A percentile compares a stretch with the other conserved stretches of the same genome.
These are phyloP conservation scores for Diachrysia chrysitis DNA, from an alignment of 2,888 invertebrate species.

Conservation along the genomic window DNA sequence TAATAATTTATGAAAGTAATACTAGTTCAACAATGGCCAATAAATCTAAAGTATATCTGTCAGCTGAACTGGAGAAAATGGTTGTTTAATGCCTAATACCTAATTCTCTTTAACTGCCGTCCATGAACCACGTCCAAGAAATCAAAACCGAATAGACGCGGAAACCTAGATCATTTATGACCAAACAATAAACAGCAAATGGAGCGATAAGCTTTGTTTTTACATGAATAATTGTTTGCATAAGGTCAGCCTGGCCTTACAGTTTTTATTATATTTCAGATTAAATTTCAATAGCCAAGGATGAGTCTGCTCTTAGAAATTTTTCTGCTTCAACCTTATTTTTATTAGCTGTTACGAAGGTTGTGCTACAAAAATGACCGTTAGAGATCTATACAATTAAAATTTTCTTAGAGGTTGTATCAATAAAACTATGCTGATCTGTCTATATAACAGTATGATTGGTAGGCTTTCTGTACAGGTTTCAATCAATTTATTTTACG, in stretches of 20 bases:
- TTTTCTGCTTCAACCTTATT: slow-evolving; percentile 41
- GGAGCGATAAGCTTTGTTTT: slow-evolving; percentile 60
- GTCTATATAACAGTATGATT: slow-evolving; percentile 24
- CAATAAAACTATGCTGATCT: slow-evolving; percentile 31
- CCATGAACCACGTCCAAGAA: slow-evolving; percentile 2
- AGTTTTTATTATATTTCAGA: slow-evolving; percentile 52
- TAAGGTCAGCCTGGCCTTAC: slow-evolving; percentile 49
- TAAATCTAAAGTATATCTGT: not conserved
- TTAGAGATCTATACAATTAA: slow-evolving; percentile 26
- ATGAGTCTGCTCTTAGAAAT: slow-evolving; percentile 41
- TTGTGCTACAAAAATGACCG: not conserved
- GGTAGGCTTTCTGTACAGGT: slow-evolving; percentile 6
- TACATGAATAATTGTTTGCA: slow-evolving; percentile 50
- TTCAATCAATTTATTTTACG: slow-evolving; percentile 25
- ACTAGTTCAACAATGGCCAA: not conserved
- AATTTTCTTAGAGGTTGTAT: slow-evolving; percentile 41
- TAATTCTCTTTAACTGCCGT: not conserved
- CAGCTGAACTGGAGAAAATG: not conserved
- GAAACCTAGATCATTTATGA: slow-evolving; percentile 40
- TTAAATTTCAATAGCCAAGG: slow-evolving; percentile 55
- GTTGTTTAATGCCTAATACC: not conserved
- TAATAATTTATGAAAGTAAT: not conserved
- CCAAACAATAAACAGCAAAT: slow-evolving; percentile 55
- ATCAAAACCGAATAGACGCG: slow-evolving; percentile 29
- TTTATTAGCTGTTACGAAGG: slow-evolving; percentile 45